Base-by-base conservation (phyloP, 2,113 vertebrate species). In the Diadophis punctatus region DNA sequence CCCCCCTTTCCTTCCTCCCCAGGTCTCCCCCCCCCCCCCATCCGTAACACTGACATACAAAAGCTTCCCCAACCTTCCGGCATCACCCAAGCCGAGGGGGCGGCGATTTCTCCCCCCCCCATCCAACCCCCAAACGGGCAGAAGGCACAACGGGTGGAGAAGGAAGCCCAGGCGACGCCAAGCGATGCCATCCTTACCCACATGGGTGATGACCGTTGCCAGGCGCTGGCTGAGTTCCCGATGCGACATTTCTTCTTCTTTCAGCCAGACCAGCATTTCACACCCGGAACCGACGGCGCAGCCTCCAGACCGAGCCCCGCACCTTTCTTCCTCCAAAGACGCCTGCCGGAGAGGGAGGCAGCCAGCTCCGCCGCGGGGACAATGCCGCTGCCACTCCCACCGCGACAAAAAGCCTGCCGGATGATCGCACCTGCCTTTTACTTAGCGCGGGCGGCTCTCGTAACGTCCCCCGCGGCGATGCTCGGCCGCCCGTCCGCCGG, bases 211-310 rank as follows among this genome's bases (percentile, higher is more conserved):
- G 96, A 99, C 98, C 74, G 98, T 98, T 96, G 98, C 97, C 96
- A 99, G 98, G 94, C 98, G 97, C 96, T 98, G 98, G 94, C 97
- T 98, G 94, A 99, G 98, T 97, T 99, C 99, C 97, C 98, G 98
- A 91, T 98, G 97, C 96, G 98, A 98, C 99, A 99, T 99, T 96
- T 99, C 98, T 95, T 99, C 98, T 96, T 99, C 98, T 97, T 97
- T 97, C 91, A 99, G 97, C 98, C 98, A 98, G 96, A 98, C 98
- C 96, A 98, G 98, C 98, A 99, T 99, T 98, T 99, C 98, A 98
- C 96, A 92, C 95, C 14, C 95, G 27, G 95, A 94, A 93, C 95
- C 22, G 97, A 94, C 90, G 48, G 95, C 95, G 94, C 96, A 90
- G 97, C 96, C 96, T 95, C 96, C 96, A 96, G 94, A 49, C 51